A percentile compares a stretch with the other conserved stretches of the same genome.
Conservation (phyloP, 2,113 vertebrate genomes). For the Puntigrus tetrazona region DNA sequence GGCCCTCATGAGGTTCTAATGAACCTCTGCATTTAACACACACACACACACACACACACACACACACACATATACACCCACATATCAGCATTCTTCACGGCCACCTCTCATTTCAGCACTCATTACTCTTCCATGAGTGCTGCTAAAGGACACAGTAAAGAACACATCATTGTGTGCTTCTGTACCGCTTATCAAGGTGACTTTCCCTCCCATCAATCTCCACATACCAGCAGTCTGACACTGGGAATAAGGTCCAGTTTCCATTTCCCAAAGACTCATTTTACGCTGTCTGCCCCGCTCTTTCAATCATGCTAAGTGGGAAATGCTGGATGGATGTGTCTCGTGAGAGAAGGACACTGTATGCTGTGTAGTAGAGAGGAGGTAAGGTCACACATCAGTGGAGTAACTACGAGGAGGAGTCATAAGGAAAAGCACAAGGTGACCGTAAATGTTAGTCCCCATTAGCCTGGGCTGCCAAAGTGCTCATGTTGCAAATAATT, state of each 20-base stretch:
- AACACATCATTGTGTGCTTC: constrained; percentile 29
- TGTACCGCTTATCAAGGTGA: constrained; percentile 67
- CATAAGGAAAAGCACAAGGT: constrained; percentile 18
- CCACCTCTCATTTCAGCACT: constrained; percentile 56
- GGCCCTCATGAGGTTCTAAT: constrained; percentile 11
- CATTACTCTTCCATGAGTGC: constrained; percentile 57
- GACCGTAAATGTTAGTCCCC: not conserved
- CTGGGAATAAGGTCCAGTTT: constrained; percentile 53
- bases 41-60: not conserved
- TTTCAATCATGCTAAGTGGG: constrained; percentile 56
- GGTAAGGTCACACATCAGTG: not conserved
- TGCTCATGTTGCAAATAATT: constrained; percentile 13
- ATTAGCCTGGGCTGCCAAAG: not conserved
- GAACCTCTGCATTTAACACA: not conserved
- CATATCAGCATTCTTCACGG: constrained; percentile 1
- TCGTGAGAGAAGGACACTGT: not conserved
- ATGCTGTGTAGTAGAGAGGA: not conserved
- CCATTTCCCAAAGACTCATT: constrained; percentile 62
- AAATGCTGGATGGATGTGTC: not conserved
- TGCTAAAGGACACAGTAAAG: constrained; percentile 53
- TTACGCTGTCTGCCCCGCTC: constrained; percentile 49
- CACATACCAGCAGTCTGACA: constrained; percentile 9
- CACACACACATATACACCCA: not conserved
- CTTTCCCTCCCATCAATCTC: constrained; percentile 69
- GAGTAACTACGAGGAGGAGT: constrained; percentile 45